These are phyloP conservation scores for Cydia pomonella DNA, from an alignment of 1,140 invertebrate genomes.

Conservation along the genomic window DNA sequence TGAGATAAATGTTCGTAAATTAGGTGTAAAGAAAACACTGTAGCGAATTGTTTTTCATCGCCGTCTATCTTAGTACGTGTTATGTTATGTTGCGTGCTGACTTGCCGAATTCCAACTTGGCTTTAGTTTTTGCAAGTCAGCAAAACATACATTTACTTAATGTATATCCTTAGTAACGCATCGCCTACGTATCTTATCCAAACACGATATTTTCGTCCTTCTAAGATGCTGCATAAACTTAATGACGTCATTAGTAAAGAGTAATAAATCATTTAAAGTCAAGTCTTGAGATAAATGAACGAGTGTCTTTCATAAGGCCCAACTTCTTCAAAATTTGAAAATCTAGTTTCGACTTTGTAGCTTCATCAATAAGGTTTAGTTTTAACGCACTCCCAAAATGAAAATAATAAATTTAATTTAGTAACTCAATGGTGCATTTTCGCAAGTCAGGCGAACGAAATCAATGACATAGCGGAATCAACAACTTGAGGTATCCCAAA, in stretches of 20 bases:
- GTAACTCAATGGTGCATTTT: not conserved
- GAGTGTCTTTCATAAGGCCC: not conserved
- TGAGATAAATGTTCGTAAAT: no score
- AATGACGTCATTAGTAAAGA: constrained; percentile 3
- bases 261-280: constrained; percentile 30
- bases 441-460: constrained; percentile 22
- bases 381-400: not conserved
- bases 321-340: not conserved
- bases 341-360: not conserved
- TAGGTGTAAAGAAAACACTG: no score
- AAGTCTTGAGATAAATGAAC: constrained; percentile 19
- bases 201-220: constrained; percentile 5
- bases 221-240: constrained; percentile 2
- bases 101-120: not conserved
- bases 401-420: not conserved
- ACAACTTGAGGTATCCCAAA: not conserved
- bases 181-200: not conserved
- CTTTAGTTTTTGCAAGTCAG: constrained; percentile 19
- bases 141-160: constrained; percentile 8
- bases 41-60: not conserved
- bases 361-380: not conserved
- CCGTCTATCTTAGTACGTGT: not conserved
- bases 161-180: not conserved
- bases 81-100: constrained; percentile 6
- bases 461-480: constrained; percentile 13